A percentile compares a stretch with the other conserved stretches of the same genome.
phyloP scores from a whole-genome alignment of 2,888 invertebrate species.

The Pristionchus arcanus region DNA sequence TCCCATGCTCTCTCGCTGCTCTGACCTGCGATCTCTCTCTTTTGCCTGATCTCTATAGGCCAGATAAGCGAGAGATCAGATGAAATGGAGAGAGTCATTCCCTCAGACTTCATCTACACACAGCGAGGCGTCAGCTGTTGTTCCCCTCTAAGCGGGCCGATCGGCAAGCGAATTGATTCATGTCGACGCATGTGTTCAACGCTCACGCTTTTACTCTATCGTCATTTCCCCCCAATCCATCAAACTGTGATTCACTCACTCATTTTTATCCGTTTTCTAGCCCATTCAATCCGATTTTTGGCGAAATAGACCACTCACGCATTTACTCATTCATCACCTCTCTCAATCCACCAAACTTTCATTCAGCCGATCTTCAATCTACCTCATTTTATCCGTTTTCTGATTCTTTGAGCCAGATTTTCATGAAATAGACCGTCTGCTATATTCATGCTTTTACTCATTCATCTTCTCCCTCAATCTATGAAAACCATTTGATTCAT shows the following conservation, averaged over 20 bases:
- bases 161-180: constrained; percentile 6
- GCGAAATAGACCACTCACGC: too few relatives aligned
- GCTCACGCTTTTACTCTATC: too few relatives aligned
- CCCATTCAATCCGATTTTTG: too few relatives aligned
- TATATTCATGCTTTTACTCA: not conserved
- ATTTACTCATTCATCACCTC: not conserved
- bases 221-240: too few relatives aligned
- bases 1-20: not conserved
- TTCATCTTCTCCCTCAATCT: too few relatives aligned
- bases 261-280: too few relatives aligned
- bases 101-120: not conserved
- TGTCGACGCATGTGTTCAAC: constrained; percentile 3
- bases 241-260: too few relatives aligned
- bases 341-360: not conserved
- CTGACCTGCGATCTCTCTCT: not conserved
- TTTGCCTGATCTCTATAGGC: not conserved
- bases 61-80: not conserved
- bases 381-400: not conserved
- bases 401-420: too few relatives aligned
- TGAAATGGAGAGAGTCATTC: not conserved
- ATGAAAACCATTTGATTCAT: too few relatives aligned
- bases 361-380: not conserved
- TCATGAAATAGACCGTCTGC: too few relatives aligned
- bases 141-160: not conserved
- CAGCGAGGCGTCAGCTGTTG: constrained; percentile 26